Evolutionary conservation across 2,888 invertebrate species (phyloP), one percentile per base, ranked within the genome.

Genomic region (Andrena haemorrhoa): DNA sequence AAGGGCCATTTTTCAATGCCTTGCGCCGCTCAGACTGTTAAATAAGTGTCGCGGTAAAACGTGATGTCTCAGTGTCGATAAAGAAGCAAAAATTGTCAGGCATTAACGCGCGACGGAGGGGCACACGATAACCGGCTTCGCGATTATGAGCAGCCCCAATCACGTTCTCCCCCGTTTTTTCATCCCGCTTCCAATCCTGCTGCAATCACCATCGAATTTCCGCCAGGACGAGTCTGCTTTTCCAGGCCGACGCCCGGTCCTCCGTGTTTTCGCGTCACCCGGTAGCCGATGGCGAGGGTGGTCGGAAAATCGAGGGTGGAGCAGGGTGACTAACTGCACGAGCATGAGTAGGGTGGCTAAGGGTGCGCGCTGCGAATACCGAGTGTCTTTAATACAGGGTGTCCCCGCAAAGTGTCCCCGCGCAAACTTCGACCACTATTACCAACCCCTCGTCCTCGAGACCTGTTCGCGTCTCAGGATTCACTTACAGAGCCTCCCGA

Each of bases 281-380:
- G 76, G 71, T 88, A 87, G 79, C 65, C 61, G 65, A 74, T 47
- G 74, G 79, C 74, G 84, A 85, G 89, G 88, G 88, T 84, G 86
- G 86, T 85, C 76, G 87, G 86, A 87, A 88, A 90, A 87, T 83
- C 78, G 87, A 89, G 89, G 90, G 89, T 88, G 80, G 86, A 78
- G 75, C 84, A 86, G 87, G 88, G 87, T 90, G 92, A 92, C 91
- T 91, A 91, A 92, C 91, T 89, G 87, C 74, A 86, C 86, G 80
- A 86, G 87, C 84, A 84, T 73, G 86, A 83, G 77, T 78, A 89
- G 89, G 87, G 89, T 87, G 79, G 84, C 79, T 79, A 70, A 79
- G 88, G 77, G 89, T 86, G 88, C 87, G 88, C 90, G 87, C 83
- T 85, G 78, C 86, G 88, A 90, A 90, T 90, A 90, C 88, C 86